Evolutionary conservation across 2,113 vertebrate species (phyloP), one percentile per base, ranked within the genome.

Genomic region (Gasterosteus aculeatus): DNA sequence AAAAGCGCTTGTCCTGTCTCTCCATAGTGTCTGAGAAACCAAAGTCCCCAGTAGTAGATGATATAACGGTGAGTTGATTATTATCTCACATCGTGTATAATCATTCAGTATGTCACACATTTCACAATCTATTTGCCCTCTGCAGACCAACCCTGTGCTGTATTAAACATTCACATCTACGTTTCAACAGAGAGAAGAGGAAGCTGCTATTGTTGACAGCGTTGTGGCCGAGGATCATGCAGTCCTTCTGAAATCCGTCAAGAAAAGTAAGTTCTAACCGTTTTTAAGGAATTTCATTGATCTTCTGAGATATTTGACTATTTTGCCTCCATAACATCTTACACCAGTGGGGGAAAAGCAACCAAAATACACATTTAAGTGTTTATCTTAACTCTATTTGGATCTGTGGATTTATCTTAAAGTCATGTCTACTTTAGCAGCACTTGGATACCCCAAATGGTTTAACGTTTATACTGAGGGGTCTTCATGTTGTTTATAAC

Each of bases 141-240:
- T 38, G 18, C 14, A 22, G 11, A 1, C 9, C 7, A 11, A 22
- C 10, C 19, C 19, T n/a, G 3, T 57, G 7, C 19, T 64, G 26
- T 31, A 3, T 33, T 60, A 19, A 79, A 62, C 42, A 12, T 3
- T n/a, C 1, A 15, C 4, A 0, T 72, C 10, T 58, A 8, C 59
- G n/a, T 74, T 16, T 78, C 16, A 35, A 12, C 80, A 93, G 92
- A 89, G 81, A 72, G 78, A 90, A 53, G 91, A 90, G 22, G 91
- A 88, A 54, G 90, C 87, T 59, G 90, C 93, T 10, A 77, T 92
- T 0, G 89, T 94, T 9, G 84, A 92, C 49, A 92, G 87, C 1
- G 64, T 92, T 1, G 80, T 92, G 41, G 83, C 93, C 0, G 88
- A 92, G 51, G 91, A 92, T 56, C 91, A 94, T 2, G 58, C 83